Base-by-base conservation (phyloP, 2,888 invertebrate species). In the Coenonympha glycerion region DNA sequence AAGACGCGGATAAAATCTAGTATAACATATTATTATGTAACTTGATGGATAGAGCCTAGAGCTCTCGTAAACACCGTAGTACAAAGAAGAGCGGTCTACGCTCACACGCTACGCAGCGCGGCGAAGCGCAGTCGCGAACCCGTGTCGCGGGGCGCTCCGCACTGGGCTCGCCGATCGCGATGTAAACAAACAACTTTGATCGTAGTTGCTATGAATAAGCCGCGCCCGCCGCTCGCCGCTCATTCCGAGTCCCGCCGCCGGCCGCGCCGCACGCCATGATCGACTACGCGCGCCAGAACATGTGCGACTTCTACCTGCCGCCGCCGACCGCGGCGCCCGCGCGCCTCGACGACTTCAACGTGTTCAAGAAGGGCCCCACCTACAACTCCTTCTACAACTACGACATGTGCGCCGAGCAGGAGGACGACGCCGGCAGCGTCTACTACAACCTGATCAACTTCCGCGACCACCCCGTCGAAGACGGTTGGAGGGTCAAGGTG, bases 401-500 rank as follows among this genome's bases (percentile, higher is more conserved):
- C 70, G 82, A 85, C 47, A 61, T 67, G 22, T 86, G 78, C 67
- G 63, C 68, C 21, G 85, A 85, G 47, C 75, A 79, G 1, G 87
- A 85, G 44, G 69, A 78, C 41, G 82, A 83, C 54, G 65, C 69
- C 49, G 71, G 69, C 54, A 77, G 67, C 54, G 80, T 83, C 8
- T 87, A 87, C 72, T 83, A 83, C 71, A 81, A 71, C 62, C 73
- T 87, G 53, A 74, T 82, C 62, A 75, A 64, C 65, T 69, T 73
- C 58, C 68, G 80, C 41, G 80, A 80, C 63, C 71, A 69, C 53
- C 68, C 76, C 24, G 84, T 34, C 26, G n/a, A 34, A 6, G 45
- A 84, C 21, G 87, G 87, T 34, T 90, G 90, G 90, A 80, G 79
- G 53, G 77, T 76, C 62, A 90, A 90, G 63, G 76, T 80, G 36